Evolutionary conservation across 1,140 invertebrate genomes (phyloP), one percentile per base, ranked within the genome.

Genomic region (Drosophila fuyamai): DNA sequence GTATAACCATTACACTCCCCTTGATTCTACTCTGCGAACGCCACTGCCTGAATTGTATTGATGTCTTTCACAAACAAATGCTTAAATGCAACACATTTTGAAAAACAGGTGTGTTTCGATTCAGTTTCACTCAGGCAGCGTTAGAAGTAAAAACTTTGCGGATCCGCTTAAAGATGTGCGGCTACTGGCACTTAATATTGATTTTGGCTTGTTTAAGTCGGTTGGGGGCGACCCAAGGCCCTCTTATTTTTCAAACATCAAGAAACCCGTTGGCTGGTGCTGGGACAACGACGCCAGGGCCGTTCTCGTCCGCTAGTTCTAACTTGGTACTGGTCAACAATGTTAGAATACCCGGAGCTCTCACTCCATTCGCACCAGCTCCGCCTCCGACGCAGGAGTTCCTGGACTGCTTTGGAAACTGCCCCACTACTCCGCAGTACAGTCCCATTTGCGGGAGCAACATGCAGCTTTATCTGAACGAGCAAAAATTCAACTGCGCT

Each of bases 361-460:
- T 91, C 29, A 68, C 78, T 5, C 79, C 91, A 0, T 91, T 91
- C 60, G 57, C 76, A 6, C 51, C 60, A 3, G 71, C 47, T 2
- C 72, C 91, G 46, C 79, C 92, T 1, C 59, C 85, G 13, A 81
- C 80, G 1, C 86, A 79, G 23, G 27, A 62, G 44, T 93, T 81
- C 40, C 59, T 82, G 0, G 46, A 83, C 10, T 95, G 94, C 73
- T 84, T 94, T 5, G 81, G 60, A 2, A 59, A 58, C 0, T 95
- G 94, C 68, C 92, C 93, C 50, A 92, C 93, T 0, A 95, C 95
- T 1, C 73, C 92, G 0, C 94, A 96, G 72, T 96, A 95, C 75
- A 95, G 94, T 90, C 96, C 96, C 32, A 94, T 97, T 5, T 97
- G 96, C 81, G 96, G 95, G 5, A 93, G 94, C 2, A 94, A 97